phyloP scores from a whole-genome alignment of 2,113 vertebrate genomes.

The Psilopogon haemacephalus region DNA sequence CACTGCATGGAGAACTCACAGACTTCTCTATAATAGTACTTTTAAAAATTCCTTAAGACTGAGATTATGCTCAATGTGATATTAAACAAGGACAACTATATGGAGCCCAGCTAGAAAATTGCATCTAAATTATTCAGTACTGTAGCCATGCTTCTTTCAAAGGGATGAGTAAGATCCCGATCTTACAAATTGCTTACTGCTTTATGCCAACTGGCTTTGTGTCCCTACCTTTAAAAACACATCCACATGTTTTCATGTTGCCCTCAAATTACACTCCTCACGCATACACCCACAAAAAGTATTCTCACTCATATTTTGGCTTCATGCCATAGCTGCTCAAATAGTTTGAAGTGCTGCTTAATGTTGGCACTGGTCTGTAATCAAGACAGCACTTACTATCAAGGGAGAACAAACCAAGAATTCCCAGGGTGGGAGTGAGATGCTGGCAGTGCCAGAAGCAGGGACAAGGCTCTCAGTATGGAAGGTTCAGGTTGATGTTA shows the following conservation, averaged over 20 bases:
- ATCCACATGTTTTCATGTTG: not conserved
- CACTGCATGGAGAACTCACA: not conserved
- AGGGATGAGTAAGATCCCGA: not conserved
- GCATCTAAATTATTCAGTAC: constrained; percentile 32
- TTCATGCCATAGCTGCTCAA: not conserved
- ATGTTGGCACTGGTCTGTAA: not conserved
- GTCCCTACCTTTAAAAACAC: not conserved
- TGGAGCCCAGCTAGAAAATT: constrained; percentile 8
- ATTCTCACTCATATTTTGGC: not conserved
- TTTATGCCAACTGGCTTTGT: not conserved
- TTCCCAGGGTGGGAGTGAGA: not conserved
- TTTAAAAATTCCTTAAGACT: not conserved
- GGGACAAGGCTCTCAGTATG: not conserved
- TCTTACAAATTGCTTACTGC: not conserved
- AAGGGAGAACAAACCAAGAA: not conserved
- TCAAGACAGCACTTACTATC: not conserved
- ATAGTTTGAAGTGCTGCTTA: not conserved
- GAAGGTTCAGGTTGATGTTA: not conserved
- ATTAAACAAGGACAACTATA: not conserved
- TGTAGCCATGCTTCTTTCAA: not conserved
- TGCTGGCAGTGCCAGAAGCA: not conserved
- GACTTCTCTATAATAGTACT: not conserved
- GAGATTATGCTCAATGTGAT: not conserved
- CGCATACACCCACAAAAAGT: not conserved
- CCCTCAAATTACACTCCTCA: not conserved